Conservation (phyloP, 1,140 invertebrate genomes). For the Drosophila burlai region DNA sequence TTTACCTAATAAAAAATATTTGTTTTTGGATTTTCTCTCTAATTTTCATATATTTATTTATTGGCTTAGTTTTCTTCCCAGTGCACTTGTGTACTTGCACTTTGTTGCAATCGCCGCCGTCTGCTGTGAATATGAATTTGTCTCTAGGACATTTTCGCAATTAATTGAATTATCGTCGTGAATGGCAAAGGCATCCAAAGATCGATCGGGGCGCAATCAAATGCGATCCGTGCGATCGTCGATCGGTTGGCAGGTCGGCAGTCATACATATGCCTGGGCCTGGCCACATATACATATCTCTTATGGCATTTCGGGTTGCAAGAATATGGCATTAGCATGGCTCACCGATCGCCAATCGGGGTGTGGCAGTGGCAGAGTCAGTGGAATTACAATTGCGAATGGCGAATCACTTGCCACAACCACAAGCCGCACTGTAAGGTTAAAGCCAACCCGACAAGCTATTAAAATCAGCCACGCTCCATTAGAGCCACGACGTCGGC, state of each 20-base stretch:
- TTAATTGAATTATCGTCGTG: conserved; percentile 84
- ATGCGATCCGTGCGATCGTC: conserved; percentile 54
- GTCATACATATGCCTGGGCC: conserved; percentile 23
- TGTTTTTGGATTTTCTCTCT: neutral
- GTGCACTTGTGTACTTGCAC: conserved; percentile 44
- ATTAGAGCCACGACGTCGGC: conserved; percentile 69
- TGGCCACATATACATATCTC: conserved; percentile 44
- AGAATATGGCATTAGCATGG: conserved; percentile 59
- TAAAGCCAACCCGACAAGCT: conserved; percentile 70
- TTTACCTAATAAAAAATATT: neutral
- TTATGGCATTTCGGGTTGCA: conserved; percentile 61
- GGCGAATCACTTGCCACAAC: conserved; percentile 73
- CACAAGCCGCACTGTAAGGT: conserved; percentile 56
- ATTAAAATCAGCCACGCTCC: conserved; percentile 80
- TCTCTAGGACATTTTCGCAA: conserved; percentile 83
- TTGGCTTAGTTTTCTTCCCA: neutral
- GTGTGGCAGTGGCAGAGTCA: conserved; percentile 48
- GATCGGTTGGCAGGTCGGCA: conserved; percentile 65
- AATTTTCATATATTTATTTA: too few species aligned
- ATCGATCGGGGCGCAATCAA: conserved; percentile 69
- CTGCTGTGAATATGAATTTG: conserved; percentile 80
- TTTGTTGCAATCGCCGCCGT: conserved; percentile 59
- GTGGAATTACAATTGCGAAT: conserved; percentile 14
- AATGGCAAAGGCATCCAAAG: conserved; percentile 74
- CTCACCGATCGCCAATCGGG: conserved; percentile 33